Evolutionary conservation across 2,797 vertebrate genomes (phyloP).

Genomic region (Silurus aristotelis): DNA sequence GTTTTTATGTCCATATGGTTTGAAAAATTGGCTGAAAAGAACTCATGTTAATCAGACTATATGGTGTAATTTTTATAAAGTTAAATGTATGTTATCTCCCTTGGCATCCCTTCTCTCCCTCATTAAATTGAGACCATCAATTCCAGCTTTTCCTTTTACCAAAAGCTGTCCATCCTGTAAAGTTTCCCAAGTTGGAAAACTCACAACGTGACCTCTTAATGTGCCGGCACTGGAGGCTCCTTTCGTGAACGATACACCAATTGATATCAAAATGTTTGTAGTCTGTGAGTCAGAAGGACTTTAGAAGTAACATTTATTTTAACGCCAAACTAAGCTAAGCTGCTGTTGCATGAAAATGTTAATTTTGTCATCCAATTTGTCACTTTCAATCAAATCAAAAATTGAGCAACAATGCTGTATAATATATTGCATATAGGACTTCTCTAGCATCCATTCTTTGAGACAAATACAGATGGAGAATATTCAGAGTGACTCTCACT

Average conservation of each 20-base stretch:
- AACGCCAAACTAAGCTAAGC: neutral
- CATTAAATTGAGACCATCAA: neutral
- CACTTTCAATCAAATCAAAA: neutral
- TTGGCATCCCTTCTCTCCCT: neutral
- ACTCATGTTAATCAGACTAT: neutral
- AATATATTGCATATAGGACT: no score
- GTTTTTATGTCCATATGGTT: neutral
- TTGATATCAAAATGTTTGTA: neutral
- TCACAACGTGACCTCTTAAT: neutral
- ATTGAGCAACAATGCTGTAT: neutral
- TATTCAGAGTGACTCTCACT: neutral
- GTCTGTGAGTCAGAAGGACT: no score
- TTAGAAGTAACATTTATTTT: neutral
- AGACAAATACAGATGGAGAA: neutral
- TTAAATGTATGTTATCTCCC: neutral
- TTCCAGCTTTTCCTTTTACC: neutral
- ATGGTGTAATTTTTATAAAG: no score
- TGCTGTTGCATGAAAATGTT: neutral
- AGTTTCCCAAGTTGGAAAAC: neutral
- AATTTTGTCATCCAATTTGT: no score
- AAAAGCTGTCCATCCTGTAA: neutral
- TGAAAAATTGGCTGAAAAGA: neutral
- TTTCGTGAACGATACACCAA: neutral
- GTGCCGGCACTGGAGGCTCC: neutral
- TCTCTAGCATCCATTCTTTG: neutral